A percentile compares a stretch with the other conserved stretches of the same genome.
phyloP scores from a whole-genome alignment of 2,113 vertebrate genomes.

The Proterorhinus semilunaris region DNA sequence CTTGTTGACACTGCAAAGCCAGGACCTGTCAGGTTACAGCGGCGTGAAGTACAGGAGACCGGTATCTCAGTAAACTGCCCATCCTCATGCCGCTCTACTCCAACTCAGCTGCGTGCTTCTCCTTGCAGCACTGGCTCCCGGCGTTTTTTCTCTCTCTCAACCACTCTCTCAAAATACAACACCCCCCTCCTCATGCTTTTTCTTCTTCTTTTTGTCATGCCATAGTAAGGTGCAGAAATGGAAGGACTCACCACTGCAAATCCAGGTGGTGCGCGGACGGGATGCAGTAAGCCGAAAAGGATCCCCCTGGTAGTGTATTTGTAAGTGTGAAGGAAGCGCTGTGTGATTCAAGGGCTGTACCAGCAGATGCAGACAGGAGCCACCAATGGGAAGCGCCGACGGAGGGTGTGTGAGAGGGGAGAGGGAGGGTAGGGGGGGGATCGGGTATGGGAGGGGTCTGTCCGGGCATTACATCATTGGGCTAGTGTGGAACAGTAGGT shows the following conservation, averaged over 20 bases:
- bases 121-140: constrained; percentile 39
- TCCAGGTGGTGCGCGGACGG: constrained; percentile 57
- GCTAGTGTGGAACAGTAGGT: constrained; percentile 57
- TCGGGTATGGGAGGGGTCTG: constrained; percentile 69
- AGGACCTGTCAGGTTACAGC: constrained; percentile 47
- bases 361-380: constrained; percentile 72
- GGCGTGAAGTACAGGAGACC: constrained; percentile 45
- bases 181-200: constrained; percentile 31
- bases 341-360: constrained; percentile 65
- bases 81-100: constrained; percentile 49
- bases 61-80: constrained; percentile 60
- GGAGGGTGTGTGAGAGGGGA: constrained; percentile 53
- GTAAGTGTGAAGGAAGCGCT: constrained; percentile 45
- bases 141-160: constrained; percentile 39
- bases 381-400: constrained; percentile 67
- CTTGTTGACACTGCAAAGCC: constrained; percentile 33
- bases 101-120: constrained; percentile 46
- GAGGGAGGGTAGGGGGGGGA: constrained; percentile 53
- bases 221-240: constrained; percentile 50
- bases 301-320: constrained; percentile 69
- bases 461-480: constrained; percentile 74
- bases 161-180: constrained; percentile 17
- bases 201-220: constrained; percentile 59
- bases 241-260: constrained; percentile 55
- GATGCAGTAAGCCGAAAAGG: constrained; percentile 60